phyloP scores from a whole-genome alignment of 2,797 vertebrate genomes.

The Staurois parvus region DNA sequence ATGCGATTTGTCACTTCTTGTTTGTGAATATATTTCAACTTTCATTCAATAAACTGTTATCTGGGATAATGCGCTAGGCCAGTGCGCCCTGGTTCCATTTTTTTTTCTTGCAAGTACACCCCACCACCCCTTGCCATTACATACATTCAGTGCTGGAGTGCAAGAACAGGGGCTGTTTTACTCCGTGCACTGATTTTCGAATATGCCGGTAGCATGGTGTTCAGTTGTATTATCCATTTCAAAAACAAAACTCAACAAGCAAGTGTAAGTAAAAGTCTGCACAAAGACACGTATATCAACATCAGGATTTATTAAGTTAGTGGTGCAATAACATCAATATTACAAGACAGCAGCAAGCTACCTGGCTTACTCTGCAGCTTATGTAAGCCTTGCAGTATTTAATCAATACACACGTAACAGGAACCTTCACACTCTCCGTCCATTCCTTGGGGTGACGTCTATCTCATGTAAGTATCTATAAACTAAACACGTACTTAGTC shows the following conservation, averaged over 20 bases:
- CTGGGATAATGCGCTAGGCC: too few relatives aligned
- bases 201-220: neutral
- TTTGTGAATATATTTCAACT: too few relatives aligned
- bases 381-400: neutral
- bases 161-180: too few relatives aligned
- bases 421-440: neutral
- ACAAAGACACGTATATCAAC: neutral
- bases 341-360: neutral
- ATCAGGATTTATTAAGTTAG: neutral
- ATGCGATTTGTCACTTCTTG: too few relatives aligned
- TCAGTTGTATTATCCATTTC: neutral
- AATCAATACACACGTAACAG: conserved; percentile 12
- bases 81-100: too few relatives aligned
- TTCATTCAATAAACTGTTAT: too few relatives aligned
- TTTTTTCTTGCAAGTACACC: too few relatives aligned
- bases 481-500: neutral
- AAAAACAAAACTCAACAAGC: neutral
- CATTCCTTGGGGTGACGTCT: conserved; percentile 18
- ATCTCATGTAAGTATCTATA: conserved; percentile 27
- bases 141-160: too few relatives aligned
- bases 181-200: too few relatives aligned
- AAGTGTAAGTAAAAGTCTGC: neutral
- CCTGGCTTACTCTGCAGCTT: neutral
- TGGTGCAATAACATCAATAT: neutral
- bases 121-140: too few relatives aligned